phyloP scores from a whole-genome alignment of 2,113 vertebrate species.

The Ictalurus furcatus region DNA sequence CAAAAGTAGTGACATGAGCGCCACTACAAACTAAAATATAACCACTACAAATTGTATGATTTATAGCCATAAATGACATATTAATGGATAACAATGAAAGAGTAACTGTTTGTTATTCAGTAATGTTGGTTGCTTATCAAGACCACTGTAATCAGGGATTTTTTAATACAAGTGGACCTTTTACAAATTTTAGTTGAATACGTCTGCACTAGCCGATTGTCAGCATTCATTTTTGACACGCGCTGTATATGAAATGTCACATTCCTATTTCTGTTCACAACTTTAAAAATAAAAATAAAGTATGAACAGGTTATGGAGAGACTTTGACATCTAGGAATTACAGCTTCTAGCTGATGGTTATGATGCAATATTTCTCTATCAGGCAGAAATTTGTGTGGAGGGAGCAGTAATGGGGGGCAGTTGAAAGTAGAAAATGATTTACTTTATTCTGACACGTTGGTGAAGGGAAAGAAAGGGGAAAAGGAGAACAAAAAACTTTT shows the following conservation, averaged over 20 bases:
- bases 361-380: constrained; percentile 53
- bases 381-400: constrained; percentile 44
- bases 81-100: background rate
- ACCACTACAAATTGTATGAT: background rate
- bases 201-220: constrained; percentile 2
- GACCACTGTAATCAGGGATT: background rate
- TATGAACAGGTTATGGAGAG: constrained; percentile 47
- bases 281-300: constrained; percentile 52
- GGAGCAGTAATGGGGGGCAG: constrained; percentile 54
- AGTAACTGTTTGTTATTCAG: background rate
- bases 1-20: background rate
- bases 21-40: background rate
- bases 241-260: constrained; percentile 6
- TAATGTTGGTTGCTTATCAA: background rate
- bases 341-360: constrained; percentile 47
- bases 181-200: background rate
- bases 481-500: constrained; percentile 40
- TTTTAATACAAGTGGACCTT: background rate
- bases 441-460: constrained; percentile 64
- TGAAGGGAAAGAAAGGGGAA: constrained; percentile 35
- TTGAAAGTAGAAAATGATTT: constrained; percentile 59
- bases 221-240: constrained; percentile 20
- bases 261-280: constrained; percentile 17
- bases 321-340: constrained; percentile 52
- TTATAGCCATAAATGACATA: background rate